Evolutionary conservation across 2,888 invertebrate genomes (phyloP).

Genomic region (Melanostoma mellinum): DNA sequence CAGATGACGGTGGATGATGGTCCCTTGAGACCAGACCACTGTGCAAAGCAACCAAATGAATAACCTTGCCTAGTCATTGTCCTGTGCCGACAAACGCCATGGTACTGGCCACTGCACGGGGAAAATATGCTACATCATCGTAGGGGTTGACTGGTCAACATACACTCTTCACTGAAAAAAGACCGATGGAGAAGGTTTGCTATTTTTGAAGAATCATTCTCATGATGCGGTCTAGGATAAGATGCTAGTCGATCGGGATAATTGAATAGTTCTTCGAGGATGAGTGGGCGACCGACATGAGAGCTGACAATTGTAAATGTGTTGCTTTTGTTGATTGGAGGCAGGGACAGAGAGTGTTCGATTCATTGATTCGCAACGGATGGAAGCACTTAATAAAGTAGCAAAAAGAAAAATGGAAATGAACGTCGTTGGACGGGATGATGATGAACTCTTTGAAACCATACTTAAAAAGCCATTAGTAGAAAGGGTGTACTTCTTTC

Average conservation of each 20-base stretch:
- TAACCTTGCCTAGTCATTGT: conserved; percentile 54
- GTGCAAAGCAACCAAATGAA: not conserved
- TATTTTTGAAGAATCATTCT: conserved; percentile 59
- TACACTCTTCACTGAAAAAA: conserved; percentile 18
- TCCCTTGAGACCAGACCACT: conserved; percentile 29
- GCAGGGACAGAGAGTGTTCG: conserved; percentile 20
- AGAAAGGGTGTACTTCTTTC: no score
- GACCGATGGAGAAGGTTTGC: conserved; percentile 25
- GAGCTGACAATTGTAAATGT: conserved; percentile 46
- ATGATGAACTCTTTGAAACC: no score
- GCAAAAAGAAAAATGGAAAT: conserved; percentile 4
- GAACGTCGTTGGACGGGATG: no score
- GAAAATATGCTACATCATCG: conserved; percentile 63
- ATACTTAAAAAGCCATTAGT: no score
- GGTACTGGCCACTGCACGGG: not conserved
- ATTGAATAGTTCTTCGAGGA: conserved; percentile 43
- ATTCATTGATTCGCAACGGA: conserved; percentile 58
- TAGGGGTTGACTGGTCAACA: conserved; percentile 37
- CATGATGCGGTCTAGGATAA: conserved; percentile 38
- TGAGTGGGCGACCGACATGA: conserved; percentile 41
- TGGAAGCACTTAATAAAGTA: conserved; percentile 32
- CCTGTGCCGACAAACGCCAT: conserved; percentile 35
- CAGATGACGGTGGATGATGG: conserved; percentile 3
- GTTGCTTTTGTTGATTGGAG: not conserved
- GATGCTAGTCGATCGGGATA: conserved; percentile 30